Conservation (phyloP, 2,113 vertebrate species). For the Ptyas mucosa region DNA sequence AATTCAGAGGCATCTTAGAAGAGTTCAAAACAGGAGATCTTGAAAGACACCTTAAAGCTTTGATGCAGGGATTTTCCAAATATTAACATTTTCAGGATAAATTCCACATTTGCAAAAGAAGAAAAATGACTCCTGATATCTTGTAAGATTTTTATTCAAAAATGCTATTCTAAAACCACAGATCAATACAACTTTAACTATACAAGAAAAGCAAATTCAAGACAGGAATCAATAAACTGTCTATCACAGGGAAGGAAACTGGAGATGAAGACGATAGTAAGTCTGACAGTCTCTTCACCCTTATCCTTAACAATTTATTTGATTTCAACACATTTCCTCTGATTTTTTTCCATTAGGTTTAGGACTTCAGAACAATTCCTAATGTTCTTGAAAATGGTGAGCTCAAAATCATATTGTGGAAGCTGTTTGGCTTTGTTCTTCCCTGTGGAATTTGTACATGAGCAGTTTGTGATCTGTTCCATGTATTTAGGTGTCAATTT, state of each 20-base stretch:
- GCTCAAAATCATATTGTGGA: not conserved
- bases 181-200: not conserved
- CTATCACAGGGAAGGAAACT: not conserved
- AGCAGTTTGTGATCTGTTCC: not conserved
- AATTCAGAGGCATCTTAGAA: not conserved
- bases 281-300: not conserved
- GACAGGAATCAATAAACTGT: not conserved
- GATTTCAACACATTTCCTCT: not conserved
- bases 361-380: not conserved
- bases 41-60: not conserved
- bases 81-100: not conserved
- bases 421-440: not conserved
- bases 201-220: not conserved
- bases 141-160: not conserved
- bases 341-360: not conserved
- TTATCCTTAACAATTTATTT: not conserved
- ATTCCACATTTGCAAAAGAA: not conserved
- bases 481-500: not conserved
- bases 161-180: not conserved
- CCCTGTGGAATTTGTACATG: not conserved
- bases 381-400: not conserved
- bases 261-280: not conserved
- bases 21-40: not conserved
- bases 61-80: not conserved
- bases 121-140: not conserved